Evolutionary conservation across 1,140 invertebrate genomes (phyloP).

Genomic region (Marisa cornuarietis): DNA sequence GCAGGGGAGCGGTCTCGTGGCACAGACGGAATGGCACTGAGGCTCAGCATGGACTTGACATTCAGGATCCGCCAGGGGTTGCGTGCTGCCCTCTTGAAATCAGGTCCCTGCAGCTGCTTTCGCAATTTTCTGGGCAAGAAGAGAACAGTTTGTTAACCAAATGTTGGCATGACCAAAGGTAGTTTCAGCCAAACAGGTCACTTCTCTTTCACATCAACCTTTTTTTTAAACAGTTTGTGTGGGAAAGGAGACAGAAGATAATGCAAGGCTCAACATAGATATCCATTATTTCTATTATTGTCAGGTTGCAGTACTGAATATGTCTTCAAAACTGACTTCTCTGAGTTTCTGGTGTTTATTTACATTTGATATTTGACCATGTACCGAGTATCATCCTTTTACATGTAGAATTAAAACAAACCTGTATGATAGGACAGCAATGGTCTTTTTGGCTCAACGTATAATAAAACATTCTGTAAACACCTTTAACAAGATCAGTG

Average conservation of each 20-base stretch:
- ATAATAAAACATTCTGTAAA: too few species aligned
- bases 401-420: too few species aligned
- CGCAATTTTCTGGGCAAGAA: constrained; percentile 78
- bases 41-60: constrained; percentile 43
- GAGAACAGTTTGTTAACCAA: constrained; percentile 17
- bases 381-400: too few species aligned
- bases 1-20: constrained; percentile 16
- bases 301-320: neutral
- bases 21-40: constrained; percentile 7
- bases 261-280: neutral
- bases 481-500: too few species aligned
- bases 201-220: too few species aligned
- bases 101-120: constrained; percentile 80
- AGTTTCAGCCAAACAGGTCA: too few species aligned
- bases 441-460: too few species aligned
- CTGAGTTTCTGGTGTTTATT: neutral
- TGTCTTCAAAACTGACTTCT: neutral
- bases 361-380: neutral
- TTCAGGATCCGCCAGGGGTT: constrained; percentile 79
- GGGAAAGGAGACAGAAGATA: too few species aligned
- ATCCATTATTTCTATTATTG: neutral
- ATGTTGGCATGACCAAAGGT: too few species aligned
- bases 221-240: too few species aligned
- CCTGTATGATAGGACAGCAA: too few species aligned
- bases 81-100: constrained; percentile 86